These are phyloP conservation scores for Cecidostiba fungosa DNA, from an alignment of 2,888 invertebrate species.

Conservation along the genomic window DNA sequence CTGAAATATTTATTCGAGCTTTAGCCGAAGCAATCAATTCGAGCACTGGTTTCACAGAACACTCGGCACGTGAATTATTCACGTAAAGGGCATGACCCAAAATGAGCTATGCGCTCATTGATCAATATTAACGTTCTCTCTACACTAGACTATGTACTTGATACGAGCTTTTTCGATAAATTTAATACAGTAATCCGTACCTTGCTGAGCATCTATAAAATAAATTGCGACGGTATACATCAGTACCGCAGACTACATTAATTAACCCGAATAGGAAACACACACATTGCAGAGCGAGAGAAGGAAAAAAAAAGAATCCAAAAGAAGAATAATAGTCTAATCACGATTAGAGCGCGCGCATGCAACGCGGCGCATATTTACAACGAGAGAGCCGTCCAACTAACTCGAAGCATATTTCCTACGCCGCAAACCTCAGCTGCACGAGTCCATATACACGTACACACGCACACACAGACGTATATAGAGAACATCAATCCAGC, in stretches of 20 bases:
- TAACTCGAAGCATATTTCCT: slow-evolving; percentile 9
- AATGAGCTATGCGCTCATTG: slow-evolving; percentile 5
- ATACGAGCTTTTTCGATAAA: too few relatives aligned
- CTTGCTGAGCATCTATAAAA: too few relatives aligned
- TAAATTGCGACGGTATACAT: neutral
- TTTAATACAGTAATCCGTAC: too few relatives aligned
- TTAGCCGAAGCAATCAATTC: neutral
- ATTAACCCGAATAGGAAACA: neutral
- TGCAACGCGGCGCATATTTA: neutral
- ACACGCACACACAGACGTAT: too few relatives aligned
- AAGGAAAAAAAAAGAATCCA: neutral
- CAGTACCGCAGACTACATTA: neutral
- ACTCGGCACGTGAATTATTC: too few relatives aligned
- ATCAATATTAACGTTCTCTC: slow-evolving; percentile 21
- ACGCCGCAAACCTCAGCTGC: neutral
- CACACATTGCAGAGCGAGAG: neutral
- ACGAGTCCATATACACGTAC: neutral
- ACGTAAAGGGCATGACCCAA: neutral
- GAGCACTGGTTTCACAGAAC: neutral
- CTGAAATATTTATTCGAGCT: slow-evolving; percentile 10
- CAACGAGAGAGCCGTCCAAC: neutral
- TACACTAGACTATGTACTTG: too few relatives aligned
- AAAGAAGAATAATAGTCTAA: slow-evolving; percentile 1
- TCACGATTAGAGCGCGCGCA: neutral
- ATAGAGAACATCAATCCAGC: neutral